Evolutionary conservation across 1,140 invertebrate species (phyloP).

Genomic region (Dysdera silvatica): DNA sequence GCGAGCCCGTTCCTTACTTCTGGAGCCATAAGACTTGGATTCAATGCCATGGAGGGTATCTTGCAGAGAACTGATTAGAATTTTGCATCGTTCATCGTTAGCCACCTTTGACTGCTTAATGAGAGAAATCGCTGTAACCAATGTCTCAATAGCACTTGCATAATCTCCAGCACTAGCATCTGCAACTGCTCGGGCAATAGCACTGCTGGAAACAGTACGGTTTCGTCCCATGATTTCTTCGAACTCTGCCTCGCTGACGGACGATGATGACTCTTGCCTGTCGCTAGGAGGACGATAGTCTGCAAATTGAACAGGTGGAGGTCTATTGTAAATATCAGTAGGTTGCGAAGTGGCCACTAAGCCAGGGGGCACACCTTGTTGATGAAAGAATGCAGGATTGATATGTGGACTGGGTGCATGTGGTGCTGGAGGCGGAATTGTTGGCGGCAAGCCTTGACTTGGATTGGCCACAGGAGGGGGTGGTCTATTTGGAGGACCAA

Average conservation of each 20-base stretch:
- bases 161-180: slow-evolving; percentile 91
- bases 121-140: slow-evolving; percentile 95
- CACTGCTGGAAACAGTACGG: slow-evolving; percentile 90
- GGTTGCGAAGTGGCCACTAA: slow-evolving; percentile 48
- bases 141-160: slow-evolving; percentile 93
- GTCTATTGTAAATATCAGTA: slow-evolving; percentile 41
- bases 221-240: slow-evolving; percentile 98
- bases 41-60: slow-evolving; percentile 96
- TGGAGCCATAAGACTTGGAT: slow-evolving; percentile 81
- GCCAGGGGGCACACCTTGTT: slow-evolving; percentile 57
- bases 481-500: slow-evolving; percentile 56
- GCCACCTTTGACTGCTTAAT: slow-evolving; percentile 98
- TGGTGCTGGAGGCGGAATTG: slow-evolving; percentile 39
- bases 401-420: slow-evolving; percentile 61
- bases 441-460: slow-evolving; percentile 28
- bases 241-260: slow-evolving; percentile 63
- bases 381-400: slow-evolving; percentile 88
- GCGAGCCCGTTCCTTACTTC: slow-evolving; percentile 39
- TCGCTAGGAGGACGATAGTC: slow-evolving; percentile 15
- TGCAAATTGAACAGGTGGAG: slow-evolving; percentile 32
- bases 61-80: slow-evolving; percentile 88
- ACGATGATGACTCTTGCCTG: slow-evolving; percentile 2
- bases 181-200: slow-evolving; percentile 91
- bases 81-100: slow-evolving; percentile 95
- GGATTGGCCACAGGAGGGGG: slow-evolving; percentile 49